phyloP scores from a whole-genome alignment of 2,113 vertebrate species.

The Hemicordylus capensis region DNA sequence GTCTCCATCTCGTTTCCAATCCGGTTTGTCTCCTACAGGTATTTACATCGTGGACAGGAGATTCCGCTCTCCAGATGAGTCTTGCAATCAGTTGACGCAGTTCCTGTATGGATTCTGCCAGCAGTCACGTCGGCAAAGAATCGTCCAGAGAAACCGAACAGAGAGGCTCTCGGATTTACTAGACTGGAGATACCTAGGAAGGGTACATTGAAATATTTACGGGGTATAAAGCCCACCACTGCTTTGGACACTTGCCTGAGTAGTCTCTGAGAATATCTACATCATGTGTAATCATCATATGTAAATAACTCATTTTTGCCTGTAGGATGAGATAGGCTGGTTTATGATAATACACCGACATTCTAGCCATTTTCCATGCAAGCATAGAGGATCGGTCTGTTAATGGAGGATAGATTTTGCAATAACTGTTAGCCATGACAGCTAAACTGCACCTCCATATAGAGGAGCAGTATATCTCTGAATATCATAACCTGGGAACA shows the following conservation, averaged over 20 bases:
- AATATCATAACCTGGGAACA: too few relatives aligned
- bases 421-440: too few relatives aligned
- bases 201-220: constrained; percentile 75
- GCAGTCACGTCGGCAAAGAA: constrained; percentile 93
- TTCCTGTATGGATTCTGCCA: constrained; percentile 95
- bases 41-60: constrained; percentile 95
- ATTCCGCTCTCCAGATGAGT: constrained; percentile 91
- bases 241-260: not conserved
- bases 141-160: constrained; percentile 94
- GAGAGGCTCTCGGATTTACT: constrained; percentile 94
- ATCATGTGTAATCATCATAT: not conserved
- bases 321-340: not conserved
- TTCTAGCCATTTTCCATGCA: too few relatives aligned
- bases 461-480: too few relatives aligned
- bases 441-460: too few relatives aligned
- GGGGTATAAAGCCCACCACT: too few relatives aligned
- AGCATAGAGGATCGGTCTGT: too few relatives aligned
- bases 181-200: constrained; percentile 94
- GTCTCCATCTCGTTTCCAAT: not conserved
- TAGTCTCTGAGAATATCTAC: not conserved
- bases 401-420: too few relatives aligned
- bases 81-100: constrained; percentile 95
- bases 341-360: not conserved
- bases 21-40: constrained; percentile 72
- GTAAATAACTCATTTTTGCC: not conserved